Percentiles rank a stretch among this genome's conserved stretches.
phyloP scores from a whole-genome alignment of 2,113 vertebrate species.

The Pipra filicauda region DNA sequence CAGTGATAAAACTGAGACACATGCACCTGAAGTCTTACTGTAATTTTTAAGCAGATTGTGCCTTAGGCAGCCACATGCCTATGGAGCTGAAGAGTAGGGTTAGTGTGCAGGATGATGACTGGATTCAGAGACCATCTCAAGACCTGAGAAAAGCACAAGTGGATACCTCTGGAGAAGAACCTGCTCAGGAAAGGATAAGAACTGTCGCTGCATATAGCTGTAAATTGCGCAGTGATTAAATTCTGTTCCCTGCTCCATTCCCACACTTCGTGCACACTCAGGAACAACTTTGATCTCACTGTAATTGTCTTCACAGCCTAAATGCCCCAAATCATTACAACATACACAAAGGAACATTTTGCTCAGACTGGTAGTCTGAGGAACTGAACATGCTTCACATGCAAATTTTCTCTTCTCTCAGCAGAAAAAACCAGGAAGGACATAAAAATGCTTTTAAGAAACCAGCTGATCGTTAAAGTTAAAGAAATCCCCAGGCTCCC shows the following conservation, averaged over 20 bases:
- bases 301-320: not conserved
- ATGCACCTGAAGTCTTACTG: not conserved
- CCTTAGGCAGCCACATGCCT: not conserved
- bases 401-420: not conserved
- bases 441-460: not conserved
- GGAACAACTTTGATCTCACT: not conserved
- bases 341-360: accelerated
- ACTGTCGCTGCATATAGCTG: accelerated
- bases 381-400: not conserved
- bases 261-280: accelerated
- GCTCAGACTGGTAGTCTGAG: not conserved
- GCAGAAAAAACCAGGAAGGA: not conserved
- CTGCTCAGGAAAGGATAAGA: not conserved
- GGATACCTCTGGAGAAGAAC: not conserved
- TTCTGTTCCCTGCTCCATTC: not conserved
- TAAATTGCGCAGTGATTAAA: not conserved
- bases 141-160: not conserved
- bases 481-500: not conserved
- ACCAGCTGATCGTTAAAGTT: not conserved
- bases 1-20: not conserved
- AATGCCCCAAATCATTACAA: not conserved
- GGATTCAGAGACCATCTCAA: not conserved
- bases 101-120: not conserved
- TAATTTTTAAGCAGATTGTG: not conserved
- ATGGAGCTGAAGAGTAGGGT: not conserved